These are phyloP conservation scores for Takifugu rubripes DNA, from an alignment of 2,797 vertebrate genomes.

Conservation along the genomic window DNA sequence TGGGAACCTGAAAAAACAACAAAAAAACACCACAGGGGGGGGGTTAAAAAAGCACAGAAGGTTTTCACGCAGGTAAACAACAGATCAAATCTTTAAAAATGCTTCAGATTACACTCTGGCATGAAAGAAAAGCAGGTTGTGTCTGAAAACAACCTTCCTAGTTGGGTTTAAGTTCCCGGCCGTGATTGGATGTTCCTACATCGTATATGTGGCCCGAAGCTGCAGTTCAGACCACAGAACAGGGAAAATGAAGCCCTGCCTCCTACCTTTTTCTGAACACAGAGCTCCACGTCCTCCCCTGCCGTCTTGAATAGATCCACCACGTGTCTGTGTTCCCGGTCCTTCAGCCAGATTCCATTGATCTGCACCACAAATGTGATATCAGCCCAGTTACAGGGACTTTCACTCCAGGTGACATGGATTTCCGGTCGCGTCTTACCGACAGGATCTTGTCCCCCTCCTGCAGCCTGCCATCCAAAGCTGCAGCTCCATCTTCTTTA, in stretches of 20 bases:
- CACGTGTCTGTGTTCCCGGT: conserved; percentile 79
- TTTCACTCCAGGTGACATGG: no score
- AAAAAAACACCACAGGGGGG: conserved; percentile 5
- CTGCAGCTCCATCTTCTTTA: conserved; percentile 91
- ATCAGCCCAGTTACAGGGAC: no score
- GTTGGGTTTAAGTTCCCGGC: no score
- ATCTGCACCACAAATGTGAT: conserved; percentile 70
- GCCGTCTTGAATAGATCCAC: conserved; percentile 90
- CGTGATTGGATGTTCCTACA: no score
- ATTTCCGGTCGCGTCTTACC: conserved; percentile 69
- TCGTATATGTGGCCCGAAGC: no score
- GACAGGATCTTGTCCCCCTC: conserved; percentile 94
- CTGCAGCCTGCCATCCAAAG: conserved; percentile 85
- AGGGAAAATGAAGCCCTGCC: no score
- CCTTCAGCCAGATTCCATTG: conserved; percentile 82
- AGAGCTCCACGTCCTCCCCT: conserved; percentile 83
- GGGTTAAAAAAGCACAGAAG: background rate
- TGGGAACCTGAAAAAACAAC: conserved; percentile 45
- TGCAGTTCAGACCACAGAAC: no score
- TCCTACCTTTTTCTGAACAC: conserved; percentile 85
- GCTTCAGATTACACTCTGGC: no score
- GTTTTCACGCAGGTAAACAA: background rate
- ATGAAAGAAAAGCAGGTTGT: no score
- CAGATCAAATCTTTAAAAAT: no score
- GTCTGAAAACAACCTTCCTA: no score